phyloP scores from a whole-genome alignment of 2,113 vertebrate genomes.

The Tringa solitaria region DNA sequence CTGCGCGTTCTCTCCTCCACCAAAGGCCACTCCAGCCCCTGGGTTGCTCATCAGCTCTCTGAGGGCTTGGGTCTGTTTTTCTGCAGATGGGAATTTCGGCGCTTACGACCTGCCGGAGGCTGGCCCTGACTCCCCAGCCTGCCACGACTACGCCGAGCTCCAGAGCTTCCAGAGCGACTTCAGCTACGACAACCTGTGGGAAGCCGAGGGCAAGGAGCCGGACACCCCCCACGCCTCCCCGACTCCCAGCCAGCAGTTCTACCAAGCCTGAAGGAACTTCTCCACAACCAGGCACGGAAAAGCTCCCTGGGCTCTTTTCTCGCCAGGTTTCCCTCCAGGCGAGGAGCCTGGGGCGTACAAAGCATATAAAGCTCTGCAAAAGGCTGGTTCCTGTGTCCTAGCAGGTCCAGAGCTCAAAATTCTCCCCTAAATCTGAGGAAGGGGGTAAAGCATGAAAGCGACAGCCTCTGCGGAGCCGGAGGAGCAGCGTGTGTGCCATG shows the following conservation, averaged over 20 bases:
- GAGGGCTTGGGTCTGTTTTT: not conserved
- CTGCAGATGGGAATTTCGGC: not conserved
- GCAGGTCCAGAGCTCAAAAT: not conserved
- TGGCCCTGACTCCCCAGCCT: not conserved
- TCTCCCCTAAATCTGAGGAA: not conserved
- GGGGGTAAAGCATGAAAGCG: not conserved
- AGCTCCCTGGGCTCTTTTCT: not conserved
- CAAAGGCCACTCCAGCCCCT: rapidly evolving
- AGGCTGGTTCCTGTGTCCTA: not conserved
- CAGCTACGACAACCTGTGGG: slow-evolving; percentile 65
- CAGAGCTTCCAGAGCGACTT: slow-evolving; percentile 65
- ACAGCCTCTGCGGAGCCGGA: not conserved
- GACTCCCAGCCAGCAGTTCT: not conserved
- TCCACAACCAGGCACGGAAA: not conserved
- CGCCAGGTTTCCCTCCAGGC: not conserved
- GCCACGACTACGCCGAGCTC: slow-evolving; percentile 66
- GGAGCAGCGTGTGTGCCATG: not conserved
- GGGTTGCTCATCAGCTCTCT: not conserved
- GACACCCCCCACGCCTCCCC: not conserved
- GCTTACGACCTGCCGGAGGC: rapidly evolving
- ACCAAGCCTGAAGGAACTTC: not conserved
- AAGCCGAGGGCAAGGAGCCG: slow-evolving; percentile 23
- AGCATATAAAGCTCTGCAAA: not conserved
- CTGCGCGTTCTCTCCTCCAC: not conserved
- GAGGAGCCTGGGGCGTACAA: not conserved